Conservation (phyloP, 2,797 vertebrate species). For the Lepilemur ruficaudatus region DNA sequence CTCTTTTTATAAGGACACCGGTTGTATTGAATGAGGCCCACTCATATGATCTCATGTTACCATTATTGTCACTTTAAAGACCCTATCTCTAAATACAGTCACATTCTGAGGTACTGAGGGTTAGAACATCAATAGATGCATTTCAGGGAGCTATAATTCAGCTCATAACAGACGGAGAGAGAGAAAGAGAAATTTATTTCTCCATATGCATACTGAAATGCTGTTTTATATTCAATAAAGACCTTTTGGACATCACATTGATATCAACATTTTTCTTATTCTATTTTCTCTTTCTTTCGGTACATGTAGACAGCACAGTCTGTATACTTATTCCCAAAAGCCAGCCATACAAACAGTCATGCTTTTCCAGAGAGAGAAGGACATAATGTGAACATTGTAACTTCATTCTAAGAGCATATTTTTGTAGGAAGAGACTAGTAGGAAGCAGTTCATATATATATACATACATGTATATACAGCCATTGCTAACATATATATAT, state of each 20-base stretch:
- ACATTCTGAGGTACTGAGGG: not conserved
- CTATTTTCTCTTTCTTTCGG: not conserved
- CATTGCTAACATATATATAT: too few relatives aligned
- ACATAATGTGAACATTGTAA: slow-evolving; percentile 52
- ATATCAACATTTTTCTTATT: not conserved
- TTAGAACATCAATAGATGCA: not conserved
- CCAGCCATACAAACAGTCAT: not conserved
- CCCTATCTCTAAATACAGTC: not conserved
- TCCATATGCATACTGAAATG: not conserved
- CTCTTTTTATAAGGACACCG: not conserved
- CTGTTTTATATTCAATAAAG: not conserved
- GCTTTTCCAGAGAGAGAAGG: not conserved
- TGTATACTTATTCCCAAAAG: slow-evolving; percentile 43
- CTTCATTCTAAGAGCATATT: slow-evolving; percentile 31
- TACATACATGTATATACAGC: too few relatives aligned
- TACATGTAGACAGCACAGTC: not conserved
- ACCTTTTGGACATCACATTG: not conserved
- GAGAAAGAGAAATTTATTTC: not conserved
- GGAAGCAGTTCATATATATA: not conserved
- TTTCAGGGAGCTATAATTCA: not conserved
- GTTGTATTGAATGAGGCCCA: not conserved
- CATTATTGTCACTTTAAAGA: not conserved
- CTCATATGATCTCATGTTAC: not conserved
- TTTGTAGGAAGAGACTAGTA: slow-evolving; percentile 33
- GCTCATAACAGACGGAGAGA: not conserved